Evolutionary conservation across 2,113 vertebrate species (phyloP).

Genomic region (Zosterops lateralis): DNA sequence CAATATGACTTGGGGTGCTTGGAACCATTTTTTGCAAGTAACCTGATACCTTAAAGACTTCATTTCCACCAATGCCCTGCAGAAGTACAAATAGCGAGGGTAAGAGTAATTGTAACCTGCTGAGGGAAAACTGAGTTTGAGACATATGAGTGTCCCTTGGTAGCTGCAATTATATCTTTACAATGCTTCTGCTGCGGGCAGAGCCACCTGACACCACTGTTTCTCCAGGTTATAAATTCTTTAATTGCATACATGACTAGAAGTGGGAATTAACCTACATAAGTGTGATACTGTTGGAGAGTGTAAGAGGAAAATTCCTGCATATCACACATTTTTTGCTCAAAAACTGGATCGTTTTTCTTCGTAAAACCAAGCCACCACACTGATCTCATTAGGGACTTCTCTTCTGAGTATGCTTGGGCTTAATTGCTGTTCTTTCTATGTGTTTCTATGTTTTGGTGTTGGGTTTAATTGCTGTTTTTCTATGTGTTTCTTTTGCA

Average conservation of each 20-base stretch:
- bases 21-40: background rate
- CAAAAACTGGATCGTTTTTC: background rate
- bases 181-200: background rate
- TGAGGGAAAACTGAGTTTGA: slow-evolving; percentile 11
- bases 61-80: background rate
- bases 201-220: background rate
- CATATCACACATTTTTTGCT: background rate
- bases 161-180: slow-evolving; percentile 1
- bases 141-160: background rate
- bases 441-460: background rate
- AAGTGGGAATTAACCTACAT: background rate
- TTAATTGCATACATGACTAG: background rate
- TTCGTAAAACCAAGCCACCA: background rate
- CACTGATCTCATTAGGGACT: background rate
- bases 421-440: background rate
- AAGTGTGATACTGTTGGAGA: background rate
- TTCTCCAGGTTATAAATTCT: slow-evolving; percentile 1
- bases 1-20: background rate
- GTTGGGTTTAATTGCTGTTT: background rate
- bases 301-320: background rate
- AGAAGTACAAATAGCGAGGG: background rate
- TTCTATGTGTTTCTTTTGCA: background rate
- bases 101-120: background rate
- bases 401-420: background rate
- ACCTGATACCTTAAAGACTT: background rate